Percentiles rank a stretch among this genome's conserved stretches.
These are phyloP conservation scores for Melangyna quadrimaculata DNA, from an alignment of 2,888 invertebrate species.

Conservation along the genomic window DNA sequence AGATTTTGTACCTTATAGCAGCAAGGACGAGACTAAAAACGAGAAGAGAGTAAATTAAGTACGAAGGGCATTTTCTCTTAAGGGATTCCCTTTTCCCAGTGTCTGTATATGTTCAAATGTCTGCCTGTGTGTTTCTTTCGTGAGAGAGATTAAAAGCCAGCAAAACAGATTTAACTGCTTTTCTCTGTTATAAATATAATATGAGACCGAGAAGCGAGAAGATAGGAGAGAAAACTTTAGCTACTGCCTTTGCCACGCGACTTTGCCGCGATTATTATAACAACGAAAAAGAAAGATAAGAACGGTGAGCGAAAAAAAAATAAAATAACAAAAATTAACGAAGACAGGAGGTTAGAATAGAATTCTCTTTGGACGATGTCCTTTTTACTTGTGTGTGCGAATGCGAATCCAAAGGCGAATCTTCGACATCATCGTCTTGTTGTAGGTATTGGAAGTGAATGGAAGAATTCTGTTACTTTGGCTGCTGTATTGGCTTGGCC, in stretches of 20 bases:
- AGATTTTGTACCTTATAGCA: constrained; percentile 23
- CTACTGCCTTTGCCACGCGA: constrained; percentile 47
- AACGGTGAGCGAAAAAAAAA: neutral
- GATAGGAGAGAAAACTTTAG: constrained; percentile 37
- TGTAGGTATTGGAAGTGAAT: constrained; percentile 61
- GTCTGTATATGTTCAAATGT: neutral
- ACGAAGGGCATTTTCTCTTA: constrained; percentile 51
- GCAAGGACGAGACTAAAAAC: constrained; percentile 35
- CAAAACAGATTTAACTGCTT: neutral
- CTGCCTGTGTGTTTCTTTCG: neutral
- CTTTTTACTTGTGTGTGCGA: constrained; percentile 26
- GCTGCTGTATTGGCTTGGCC: constrained; percentile 50
- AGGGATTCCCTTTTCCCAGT: constrained; percentile 18
- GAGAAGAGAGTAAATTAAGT: constrained; percentile 59
- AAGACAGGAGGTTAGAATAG: neutral
- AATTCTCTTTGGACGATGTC: constrained; percentile 45
- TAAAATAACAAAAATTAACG: neutral
- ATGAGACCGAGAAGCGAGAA: neutral
- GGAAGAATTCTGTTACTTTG: constrained; percentile 59
- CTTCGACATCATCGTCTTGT: constrained; percentile 27
- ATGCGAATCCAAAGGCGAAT: constrained; percentile 53
- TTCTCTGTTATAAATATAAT: neutral
- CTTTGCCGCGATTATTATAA: constrained; percentile 45
- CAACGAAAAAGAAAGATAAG: neutral
- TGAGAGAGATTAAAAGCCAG: constrained; percentile 35